Percentiles rank a stretch among this genome's conserved stretches.
Conservation (phyloP, 2,888 invertebrate genomes). For the Archips crataeganus region DNA sequence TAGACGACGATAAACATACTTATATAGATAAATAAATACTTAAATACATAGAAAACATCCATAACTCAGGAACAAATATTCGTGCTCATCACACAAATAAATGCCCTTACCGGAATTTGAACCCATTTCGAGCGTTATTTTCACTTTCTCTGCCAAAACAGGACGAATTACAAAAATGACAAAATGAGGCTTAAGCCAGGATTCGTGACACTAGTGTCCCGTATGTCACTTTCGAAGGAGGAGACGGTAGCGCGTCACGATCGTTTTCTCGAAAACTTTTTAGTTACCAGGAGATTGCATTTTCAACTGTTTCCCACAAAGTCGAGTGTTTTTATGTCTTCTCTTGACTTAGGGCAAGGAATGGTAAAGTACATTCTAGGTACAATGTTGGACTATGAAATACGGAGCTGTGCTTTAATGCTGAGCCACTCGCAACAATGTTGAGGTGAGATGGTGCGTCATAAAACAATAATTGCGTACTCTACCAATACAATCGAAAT, state of each 20-base stretch:
- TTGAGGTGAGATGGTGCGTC: neutral
- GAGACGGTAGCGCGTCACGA: constrained; percentile 51
- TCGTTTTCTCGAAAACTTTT: constrained; percentile 68
- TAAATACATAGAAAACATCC: too few species aligned
- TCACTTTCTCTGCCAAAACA: too few species aligned
- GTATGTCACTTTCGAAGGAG: constrained; percentile 48
- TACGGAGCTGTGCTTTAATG: constrained; percentile 32
- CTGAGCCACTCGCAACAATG: constrained; percentile 26
- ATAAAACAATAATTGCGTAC: constrained; percentile 14
- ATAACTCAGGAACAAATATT: too few species aligned
- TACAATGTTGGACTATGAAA: constrained; percentile 32
- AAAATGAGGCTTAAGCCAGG: neutral
- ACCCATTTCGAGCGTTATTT: too few species aligned
- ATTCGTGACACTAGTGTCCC: constrained; percentile 19
- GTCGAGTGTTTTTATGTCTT: constrained; percentile 57
- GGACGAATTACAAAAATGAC: neutral
- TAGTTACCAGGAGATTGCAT: constrained; percentile 69
- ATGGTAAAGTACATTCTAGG: constrained; percentile 43
- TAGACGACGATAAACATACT: too few species aligned
- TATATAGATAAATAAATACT: too few species aligned
- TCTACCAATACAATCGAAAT: neutral
- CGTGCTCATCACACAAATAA: too few species aligned
- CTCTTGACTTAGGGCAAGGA: constrained; percentile 50
- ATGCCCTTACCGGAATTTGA: too few species aligned
- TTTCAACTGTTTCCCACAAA: constrained; percentile 58